Percentiles rank a stretch among this genome's conserved stretches.
These are phyloP conservation scores for Chaenogobius annularis DNA, from an alignment of 2,113 vertebrate genomes.

Conservation along the genomic window DNA sequence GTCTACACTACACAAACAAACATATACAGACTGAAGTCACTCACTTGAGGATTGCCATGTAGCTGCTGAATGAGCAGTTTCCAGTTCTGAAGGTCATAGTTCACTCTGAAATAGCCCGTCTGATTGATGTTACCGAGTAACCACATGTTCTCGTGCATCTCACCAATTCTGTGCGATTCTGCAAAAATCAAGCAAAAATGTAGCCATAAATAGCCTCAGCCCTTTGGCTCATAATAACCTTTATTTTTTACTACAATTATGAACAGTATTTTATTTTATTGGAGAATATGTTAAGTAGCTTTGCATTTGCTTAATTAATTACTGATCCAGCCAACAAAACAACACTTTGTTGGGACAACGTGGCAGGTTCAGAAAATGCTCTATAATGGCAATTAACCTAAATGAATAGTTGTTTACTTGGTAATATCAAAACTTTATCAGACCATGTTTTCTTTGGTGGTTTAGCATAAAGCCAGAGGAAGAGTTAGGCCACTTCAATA, in stretches of 20 bases:
- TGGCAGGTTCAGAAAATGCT: no score
- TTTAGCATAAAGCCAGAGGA: background rate
- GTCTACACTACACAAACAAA: conserved; percentile 1
- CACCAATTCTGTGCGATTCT: conserved; percentile 86
- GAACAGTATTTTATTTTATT: background rate
- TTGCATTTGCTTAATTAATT: background rate
- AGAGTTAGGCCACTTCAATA: background rate
- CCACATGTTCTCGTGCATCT: conserved; percentile 85
- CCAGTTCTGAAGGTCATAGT: conserved; percentile 97
- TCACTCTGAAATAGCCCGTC: conserved; percentile 96
- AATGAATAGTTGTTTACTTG: background rate
- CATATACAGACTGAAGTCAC: background rate
- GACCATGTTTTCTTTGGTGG: background rate
- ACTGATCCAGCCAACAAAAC: background rate
- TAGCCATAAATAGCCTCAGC: background rate
- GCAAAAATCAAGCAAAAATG: conserved; percentile 14
- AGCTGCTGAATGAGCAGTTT: conserved; percentile 91
- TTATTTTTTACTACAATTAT: background rate
- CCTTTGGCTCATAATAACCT: background rate
- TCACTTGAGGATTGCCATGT: conserved; percentile 86
- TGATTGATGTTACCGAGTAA: conserved; percentile 97
- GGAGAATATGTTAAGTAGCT: background rate
- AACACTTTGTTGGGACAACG: no score
- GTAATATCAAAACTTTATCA: background rate
- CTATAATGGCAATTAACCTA: background rate